Percentiles rank a stretch among this genome's conserved stretches.
These are phyloP conservation scores for Leucophora obtusa DNA, from an alignment of 2,888 invertebrate species.

Conservation along the genomic window DNA sequence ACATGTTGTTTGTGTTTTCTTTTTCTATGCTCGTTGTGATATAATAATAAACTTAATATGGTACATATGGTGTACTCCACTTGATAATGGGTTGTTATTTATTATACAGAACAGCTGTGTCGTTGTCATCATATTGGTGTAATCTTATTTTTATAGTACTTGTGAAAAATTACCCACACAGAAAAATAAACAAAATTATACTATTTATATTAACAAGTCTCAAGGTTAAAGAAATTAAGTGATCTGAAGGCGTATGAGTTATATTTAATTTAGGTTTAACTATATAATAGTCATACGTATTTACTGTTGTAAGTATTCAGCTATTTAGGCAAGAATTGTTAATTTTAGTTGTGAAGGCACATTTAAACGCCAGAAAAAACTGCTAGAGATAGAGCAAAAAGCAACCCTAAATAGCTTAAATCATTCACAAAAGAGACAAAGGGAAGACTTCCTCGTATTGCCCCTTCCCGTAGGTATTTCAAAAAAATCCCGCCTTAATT, in stretches of 20 bases:
- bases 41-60: slow-evolving; percentile 43
- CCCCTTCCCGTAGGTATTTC: too few relatives aligned
- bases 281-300: neutral
- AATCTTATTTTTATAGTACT: neutral
- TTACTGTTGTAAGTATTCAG: too few relatives aligned
- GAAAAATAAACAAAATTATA: neutral
- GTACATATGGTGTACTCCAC: slow-evolving; percentile 42
- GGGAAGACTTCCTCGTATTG: too few relatives aligned
- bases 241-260: neutral
- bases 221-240: neutral
- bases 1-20: neutral
- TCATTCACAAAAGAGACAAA: too few relatives aligned
- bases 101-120: neutral
- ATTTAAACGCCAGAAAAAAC: too few relatives aligned
- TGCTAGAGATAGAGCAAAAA: too few relatives aligned
- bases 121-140: neutral
- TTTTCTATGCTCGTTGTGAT: neutral
- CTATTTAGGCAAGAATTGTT: too few relatives aligned
- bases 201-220: neutral
- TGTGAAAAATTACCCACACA: neutral
- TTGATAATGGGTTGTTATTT: slow-evolving; percentile 1
- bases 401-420: too few relatives aligned
- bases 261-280: neutral
- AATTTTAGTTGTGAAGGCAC: too few relatives aligned
- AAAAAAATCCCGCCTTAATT: too few relatives aligned